These are phyloP conservation scores for Epicampocera succincta DNA, from an alignment of 2,888 invertebrate species.

Conservation along the genomic window DNA sequence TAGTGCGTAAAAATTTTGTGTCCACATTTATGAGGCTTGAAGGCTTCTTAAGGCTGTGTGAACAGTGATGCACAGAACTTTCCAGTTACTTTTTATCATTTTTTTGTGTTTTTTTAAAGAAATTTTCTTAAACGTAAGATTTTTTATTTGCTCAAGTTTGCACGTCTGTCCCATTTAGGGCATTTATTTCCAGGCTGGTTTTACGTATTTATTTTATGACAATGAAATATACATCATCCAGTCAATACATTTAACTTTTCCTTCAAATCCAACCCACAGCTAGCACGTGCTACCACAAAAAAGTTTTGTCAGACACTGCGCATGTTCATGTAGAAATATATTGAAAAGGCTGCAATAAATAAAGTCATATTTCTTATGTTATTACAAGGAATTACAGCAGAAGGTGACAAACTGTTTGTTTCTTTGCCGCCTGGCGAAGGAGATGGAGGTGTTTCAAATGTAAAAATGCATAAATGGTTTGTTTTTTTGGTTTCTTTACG, in stretches of 20 bases:
- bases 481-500: slow-evolving; percentile 48
- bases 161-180: too few relatives aligned
- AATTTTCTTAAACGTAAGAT: too few relatives aligned
- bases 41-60: neutral
- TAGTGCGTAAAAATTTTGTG: neutral
- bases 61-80: slow-evolving; percentile 3
- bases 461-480: slow-evolving; percentile 29
- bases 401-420: slow-evolving; percentile 67
- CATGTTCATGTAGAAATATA: neutral
- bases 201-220: too few relatives aligned
- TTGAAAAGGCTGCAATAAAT: slow-evolving; percentile 28
- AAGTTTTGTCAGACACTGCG: neutral
- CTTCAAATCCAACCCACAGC: too few relatives aligned
- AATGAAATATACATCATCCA: too few relatives aligned
- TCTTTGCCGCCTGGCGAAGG: slow-evolving; percentile 33
- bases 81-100: neutral
- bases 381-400: slow-evolving; percentile 49
- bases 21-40: neutral
- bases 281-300: neutral
- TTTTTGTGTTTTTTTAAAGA: too few relatives aligned
- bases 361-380: slow-evolving; percentile 53
- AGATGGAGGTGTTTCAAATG: slow-evolving; percentile 14
- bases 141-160: too few relatives aligned
- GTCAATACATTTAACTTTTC: too few relatives aligned
- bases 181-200: too few relatives aligned